Evolutionary conservation across 2,797 vertebrate genomes (phyloP).

Genomic region (Sebastes trivittatus): DNA sequence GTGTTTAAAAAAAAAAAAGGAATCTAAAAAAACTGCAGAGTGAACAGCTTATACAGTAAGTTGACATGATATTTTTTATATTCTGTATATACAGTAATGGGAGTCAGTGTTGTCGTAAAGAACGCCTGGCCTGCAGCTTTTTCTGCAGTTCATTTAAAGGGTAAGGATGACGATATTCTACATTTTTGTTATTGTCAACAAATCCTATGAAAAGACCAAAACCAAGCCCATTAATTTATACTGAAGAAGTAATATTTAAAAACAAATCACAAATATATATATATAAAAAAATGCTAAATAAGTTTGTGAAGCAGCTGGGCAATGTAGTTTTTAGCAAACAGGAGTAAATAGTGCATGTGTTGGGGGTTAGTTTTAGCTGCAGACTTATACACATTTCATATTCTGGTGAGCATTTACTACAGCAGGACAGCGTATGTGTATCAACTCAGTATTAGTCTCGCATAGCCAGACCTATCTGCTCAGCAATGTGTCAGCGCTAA

Average conservation of each 20-base stretch:
- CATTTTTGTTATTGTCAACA: neutral
- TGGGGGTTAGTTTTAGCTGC: neutral
- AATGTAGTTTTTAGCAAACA: neutral
- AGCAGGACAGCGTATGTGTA: neutral
- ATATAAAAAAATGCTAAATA: neutral
- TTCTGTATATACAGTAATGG: constrained; percentile 5
- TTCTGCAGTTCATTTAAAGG: neutral
- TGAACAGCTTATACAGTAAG: neutral
- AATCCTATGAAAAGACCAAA: neutral
- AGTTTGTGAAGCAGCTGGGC: neutral
- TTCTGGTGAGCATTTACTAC: neutral
- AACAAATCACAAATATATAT: neutral
- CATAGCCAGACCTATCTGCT: too few species aligned
- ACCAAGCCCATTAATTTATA: neutral
- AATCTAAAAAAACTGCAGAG: neutral
- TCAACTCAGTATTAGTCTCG: neutral
- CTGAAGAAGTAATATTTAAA: neutral
- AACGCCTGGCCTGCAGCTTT: neutral
- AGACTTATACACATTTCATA: neutral
- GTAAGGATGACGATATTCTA: neutral
- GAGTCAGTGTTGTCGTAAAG: neutral
- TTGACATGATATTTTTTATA: constrained; percentile 5
- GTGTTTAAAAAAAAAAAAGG: neutral
- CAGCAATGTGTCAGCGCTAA: too few species aligned
- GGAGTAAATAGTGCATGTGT: neutral